Evolutionary conservation across 2,888 invertebrate genomes (phyloP), one percentile per base, ranked within the genome.

Genomic region (Caenorhabditis angaria): DNA sequence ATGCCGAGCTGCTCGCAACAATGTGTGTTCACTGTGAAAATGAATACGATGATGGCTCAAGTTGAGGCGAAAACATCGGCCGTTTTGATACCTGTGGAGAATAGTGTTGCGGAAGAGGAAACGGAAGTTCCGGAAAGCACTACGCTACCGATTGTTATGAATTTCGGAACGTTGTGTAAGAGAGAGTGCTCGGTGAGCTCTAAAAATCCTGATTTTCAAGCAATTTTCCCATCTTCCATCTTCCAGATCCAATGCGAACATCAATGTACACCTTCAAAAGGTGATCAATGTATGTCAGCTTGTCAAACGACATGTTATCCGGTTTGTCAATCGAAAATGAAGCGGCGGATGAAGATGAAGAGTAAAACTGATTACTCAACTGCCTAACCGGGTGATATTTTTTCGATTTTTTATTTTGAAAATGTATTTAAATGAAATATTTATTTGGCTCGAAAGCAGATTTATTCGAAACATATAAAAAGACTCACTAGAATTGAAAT

Each of bases 291-390:
- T 47, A 64, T 76, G 63, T 73, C 78, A 6, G 78, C 78, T 12
- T 78, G 78, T 32, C 78, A 78, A 58, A 78, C 78, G 22, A 78
- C 78, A 1, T 78, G 78, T 53, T 78, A 78, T 48, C 78, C 78
- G n/a, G 76, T 78, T 24, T 78, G 78, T 41, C 78, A 76, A 51
- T 67, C 78, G 51, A 76, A 76, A 59, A 47, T 76, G 54, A 53
- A 76, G 41, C 65, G 74, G 24, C 67, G 72, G 27, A 72, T 72
- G 72, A 67, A 72, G 48, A 12, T 20, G 22, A 53, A 27, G 27
- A 24, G 24, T 53, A 53, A 53, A 53, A 53, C 22, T 14, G 24
- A 53, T 24, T 24, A 25, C 24, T 25, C 27, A n/a, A n/a, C n/a
- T n/a, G n/a, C n/a, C n/a, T n/a, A n/a, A n/a, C n/a, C n/a, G n/a